Base-by-base conservation (phyloP, 1,140 invertebrate species). In the Philotrypesis tridentata region DNA sequence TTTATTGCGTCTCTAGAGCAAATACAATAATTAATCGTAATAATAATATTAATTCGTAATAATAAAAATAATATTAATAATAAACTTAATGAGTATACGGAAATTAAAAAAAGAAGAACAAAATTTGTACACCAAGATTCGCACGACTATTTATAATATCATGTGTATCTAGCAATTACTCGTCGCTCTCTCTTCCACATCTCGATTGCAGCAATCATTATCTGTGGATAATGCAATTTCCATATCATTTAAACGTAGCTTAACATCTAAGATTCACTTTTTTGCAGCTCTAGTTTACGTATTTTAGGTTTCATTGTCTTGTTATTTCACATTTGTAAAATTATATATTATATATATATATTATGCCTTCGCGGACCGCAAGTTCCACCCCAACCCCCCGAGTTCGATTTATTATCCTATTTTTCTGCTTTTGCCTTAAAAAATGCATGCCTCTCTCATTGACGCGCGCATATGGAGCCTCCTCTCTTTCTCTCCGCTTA, bases 231-330 rank as follows among this genome's bases (percentile, higher is more conserved):
- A 55, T 55, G n/a, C 21, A 55, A 55, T 77, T 76, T 78, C 71
- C 48, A 65, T n/a, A n/a, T 33, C 68, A 71, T 33, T 61, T 84
- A 82, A 80, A 65, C 84, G 74, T 70, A 78, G 23, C 43, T 65
- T 84, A 77, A 80, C 40, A 67, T 63, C 72, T 84, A 82, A 73
- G 14, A 43, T 78, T 78, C 75, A 82, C 68, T 75, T 70, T 85
- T 72, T 86, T 85, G 82, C 84, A 86, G 80, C 82, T 84, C 85
- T 85, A 82, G 65, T 86, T 86, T 87, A 88, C 87, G 87, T 88
- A 88, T 88, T 87, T 86, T 85, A 84, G 87, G 86, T 88, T 85
- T 82, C 72, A 81, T 21, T 70, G 68, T 70, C 60, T 75, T 70
- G 37, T 60, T 12, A 14, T 80, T 80, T 75, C 61, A 80, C 79